A percentile compares a stretch with the other conserved stretches of the same genome.
phyloP scores from a whole-genome alignment of 2,888 invertebrate genomes.

The Gymnoscelis rufifasciata region DNA sequence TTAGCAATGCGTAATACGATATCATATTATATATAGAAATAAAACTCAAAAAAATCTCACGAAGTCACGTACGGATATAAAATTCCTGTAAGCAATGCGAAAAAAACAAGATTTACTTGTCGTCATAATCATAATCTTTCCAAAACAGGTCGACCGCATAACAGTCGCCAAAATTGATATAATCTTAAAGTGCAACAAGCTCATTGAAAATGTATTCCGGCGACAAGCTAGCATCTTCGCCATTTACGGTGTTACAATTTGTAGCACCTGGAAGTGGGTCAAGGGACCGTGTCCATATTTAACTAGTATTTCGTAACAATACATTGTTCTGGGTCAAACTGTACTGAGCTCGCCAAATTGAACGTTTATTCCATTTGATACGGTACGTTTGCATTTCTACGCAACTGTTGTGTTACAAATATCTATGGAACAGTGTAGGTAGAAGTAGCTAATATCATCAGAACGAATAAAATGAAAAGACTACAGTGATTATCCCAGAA shows the following conservation, averaged over 20 bases:
- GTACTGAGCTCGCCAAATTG: conserved; percentile 20
- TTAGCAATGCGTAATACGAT: too few species aligned
- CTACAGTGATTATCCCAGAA: conserved; percentile 10
- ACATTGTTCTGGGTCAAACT: conserved; percentile 30
- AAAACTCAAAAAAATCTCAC: too few species aligned
- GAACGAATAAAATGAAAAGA: conserved; percentile 18
- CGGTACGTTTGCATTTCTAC: conserved; percentile 7
- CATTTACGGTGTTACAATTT: conserved; percentile 23
- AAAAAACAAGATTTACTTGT: too few species aligned
- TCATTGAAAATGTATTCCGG: conserved; percentile 10
- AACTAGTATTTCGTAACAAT: conserved; percentile 31
- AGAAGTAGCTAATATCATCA: too few species aligned
- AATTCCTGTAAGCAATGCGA: too few species aligned
- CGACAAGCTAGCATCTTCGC: conserved; percentile 20
- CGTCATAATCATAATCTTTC: too few species aligned
- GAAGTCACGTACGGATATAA: too few species aligned
- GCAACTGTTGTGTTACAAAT: conserved; percentile 6
- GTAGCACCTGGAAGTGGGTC: conserved; percentile 29
- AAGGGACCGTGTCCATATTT: conserved; percentile 31
- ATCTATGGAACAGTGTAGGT: background rate
- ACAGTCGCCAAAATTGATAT: background rate
- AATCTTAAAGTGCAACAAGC: background rate
- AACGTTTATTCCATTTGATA: conserved; percentile 26
- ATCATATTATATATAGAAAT: too few species aligned
- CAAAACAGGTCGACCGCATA: too few species aligned